Percentiles rank a stretch among this genome's conserved stretches.
These are phyloP conservation scores for Ophioderma brevispina DNA, from an alignment of 35 echinoderm and acorn worm genomes.

Conservation along the genomic window DNA sequence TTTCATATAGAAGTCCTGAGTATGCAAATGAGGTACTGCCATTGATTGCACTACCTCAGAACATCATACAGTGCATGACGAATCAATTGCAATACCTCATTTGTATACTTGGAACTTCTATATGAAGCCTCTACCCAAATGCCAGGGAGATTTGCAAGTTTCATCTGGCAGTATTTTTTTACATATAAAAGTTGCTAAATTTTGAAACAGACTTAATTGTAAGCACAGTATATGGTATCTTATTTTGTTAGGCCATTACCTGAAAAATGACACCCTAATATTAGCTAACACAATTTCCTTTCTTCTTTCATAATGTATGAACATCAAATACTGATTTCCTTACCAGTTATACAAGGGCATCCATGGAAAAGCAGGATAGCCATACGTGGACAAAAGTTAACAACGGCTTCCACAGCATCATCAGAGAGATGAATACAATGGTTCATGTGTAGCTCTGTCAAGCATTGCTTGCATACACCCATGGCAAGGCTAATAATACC, in stretches of 20 bases:
- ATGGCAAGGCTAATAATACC: slow-evolving; percentile 86
- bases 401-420: slow-evolving; percentile 84
- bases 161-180: too few relatives aligned
- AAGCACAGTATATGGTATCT: not conserved
- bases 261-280: too few relatives aligned
- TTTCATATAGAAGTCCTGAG: too few relatives aligned
- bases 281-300: not conserved
- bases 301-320: not conserved
- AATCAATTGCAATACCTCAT: too few relatives aligned
- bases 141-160: too few relatives aligned
- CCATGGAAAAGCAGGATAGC: slow-evolving; percentile 90
- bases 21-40: too few relatives aligned
- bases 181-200: too few relatives aligned
- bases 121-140: too few relatives aligned
- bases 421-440: slow-evolving; percentile 85
- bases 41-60: too few relatives aligned
- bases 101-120: too few relatives aligned
- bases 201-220: not conserved
- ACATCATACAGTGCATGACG: too few relatives aligned
- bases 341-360: slow-evolving; percentile 95
- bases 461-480: slow-evolving; percentile 70
- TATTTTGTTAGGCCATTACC: too few relatives aligned
- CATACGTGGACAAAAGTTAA: slow-evolving; percentile 79
- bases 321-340: not conserved
- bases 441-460: slow-evolving; percentile 90